Conservation (phyloP, 2,888 invertebrate species). For the Isotomurus palustris region DNA sequence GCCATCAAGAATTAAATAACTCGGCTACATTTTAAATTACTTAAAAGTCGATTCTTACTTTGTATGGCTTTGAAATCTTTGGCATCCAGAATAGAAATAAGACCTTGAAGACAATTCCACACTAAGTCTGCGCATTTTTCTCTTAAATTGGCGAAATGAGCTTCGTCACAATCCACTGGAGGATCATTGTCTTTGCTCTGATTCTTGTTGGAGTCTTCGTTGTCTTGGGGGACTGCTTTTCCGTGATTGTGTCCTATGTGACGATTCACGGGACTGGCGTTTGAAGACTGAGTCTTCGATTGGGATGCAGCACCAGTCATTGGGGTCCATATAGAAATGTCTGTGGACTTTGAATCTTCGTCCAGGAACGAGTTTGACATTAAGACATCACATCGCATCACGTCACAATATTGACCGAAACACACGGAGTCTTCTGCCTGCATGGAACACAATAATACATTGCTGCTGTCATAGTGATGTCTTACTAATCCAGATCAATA, state of each 20-base stretch:
- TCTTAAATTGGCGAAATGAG: constrained; percentile 39
- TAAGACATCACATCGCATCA: constrained; percentile 88
- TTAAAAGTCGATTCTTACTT: constrained; percentile 24
- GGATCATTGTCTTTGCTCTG: constrained; percentile 8
- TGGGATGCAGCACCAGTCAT: constrained; percentile 17
- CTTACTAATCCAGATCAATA: no score
- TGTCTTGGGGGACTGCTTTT: constrained; percentile 12
- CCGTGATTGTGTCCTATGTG: constrained; percentile 28
- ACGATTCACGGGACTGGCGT: not conserved
- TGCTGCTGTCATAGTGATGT: no score
- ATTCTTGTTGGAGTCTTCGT: not conserved
- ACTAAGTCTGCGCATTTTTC: constrained; percentile 43
- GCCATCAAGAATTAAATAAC: no score
- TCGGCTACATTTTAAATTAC: not conserved
- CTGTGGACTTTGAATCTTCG: constrained; percentile 45
- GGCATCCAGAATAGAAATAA: constrained; percentile 45
- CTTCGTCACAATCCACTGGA: constrained; percentile 41
- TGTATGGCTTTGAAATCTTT: constrained; percentile 45
- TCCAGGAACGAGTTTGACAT: constrained; percentile 53
- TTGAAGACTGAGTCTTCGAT: constrained; percentile 16
- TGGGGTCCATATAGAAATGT: constrained; percentile 46
- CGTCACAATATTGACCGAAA: constrained; percentile 90
- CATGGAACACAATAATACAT: constrained; percentile 9
- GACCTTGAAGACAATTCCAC: constrained; percentile 46
- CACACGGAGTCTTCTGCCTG: constrained; percentile 90